Evolutionary conservation across 2,797 vertebrate genomes (phyloP).

Genomic region (Gobionotothen gibberifrons): DNA sequence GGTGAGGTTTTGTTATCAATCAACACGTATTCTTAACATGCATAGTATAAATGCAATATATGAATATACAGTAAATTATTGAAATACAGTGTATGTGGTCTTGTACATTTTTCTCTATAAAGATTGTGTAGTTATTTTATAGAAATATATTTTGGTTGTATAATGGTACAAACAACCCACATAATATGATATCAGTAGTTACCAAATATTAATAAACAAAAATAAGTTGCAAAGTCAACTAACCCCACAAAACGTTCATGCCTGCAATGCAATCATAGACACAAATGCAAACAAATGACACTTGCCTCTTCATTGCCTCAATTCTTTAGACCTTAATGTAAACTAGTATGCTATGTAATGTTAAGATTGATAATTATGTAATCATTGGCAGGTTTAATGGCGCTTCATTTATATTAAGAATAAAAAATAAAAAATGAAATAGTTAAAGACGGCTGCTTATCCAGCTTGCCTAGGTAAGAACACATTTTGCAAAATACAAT

Average conservation of each 20-base stretch:
- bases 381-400: background rate
- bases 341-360: background rate
- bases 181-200: background rate
- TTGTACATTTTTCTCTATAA: background rate
- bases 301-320: background rate
- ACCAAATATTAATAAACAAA: background rate
- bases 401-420: background rate
- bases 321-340: background rate
- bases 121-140: background rate
- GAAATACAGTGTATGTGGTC: background rate
- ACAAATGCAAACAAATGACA: background rate
- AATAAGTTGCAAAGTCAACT: background rate
- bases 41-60: background rate
- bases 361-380: background rate
- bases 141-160: background rate
- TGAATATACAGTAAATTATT: background rate
- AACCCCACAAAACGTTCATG: background rate
- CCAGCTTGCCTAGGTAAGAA: background rate
- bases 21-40: too few species aligned
- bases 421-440: constrained; percentile 1
- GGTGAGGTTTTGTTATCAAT: background rate
- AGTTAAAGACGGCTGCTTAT: background rate
- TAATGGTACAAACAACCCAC: background rate
- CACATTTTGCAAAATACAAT: background rate
- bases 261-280: background rate